These are phyloP conservation scores for Ahaetulla prasina DNA, from an alignment of 2,113 vertebrate genomes.

Conservation along the genomic window DNA sequence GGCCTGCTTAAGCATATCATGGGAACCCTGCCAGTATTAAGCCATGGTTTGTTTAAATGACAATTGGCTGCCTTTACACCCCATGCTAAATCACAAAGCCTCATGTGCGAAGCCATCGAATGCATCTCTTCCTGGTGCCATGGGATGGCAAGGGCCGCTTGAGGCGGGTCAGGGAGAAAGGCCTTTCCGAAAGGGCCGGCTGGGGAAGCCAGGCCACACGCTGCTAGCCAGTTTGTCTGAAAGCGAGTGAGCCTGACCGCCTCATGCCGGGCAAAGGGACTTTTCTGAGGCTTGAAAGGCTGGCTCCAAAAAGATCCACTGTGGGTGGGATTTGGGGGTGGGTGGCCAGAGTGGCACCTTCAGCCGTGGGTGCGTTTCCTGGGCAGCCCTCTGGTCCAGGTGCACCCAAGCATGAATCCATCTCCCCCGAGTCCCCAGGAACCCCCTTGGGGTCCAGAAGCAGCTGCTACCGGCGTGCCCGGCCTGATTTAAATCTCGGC, in stretches of 20 bases:
- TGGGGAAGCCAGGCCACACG: background rate
- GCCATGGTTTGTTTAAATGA: background rate
- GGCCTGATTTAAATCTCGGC: no score
- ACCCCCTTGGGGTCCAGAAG: no score
- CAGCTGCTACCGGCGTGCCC: accelerated
- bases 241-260: background rate
- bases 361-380: no score
- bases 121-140: background rate
- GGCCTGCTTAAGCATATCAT: background rate
- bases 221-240: background rate
- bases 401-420: no score
- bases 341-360: background rate
- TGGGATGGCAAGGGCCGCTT: background rate
- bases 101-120: background rate
- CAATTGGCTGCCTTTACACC: background rate
- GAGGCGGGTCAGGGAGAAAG: background rate
- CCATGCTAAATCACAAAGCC: background rate
- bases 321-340: no score
- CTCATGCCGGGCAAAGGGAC: background rate
- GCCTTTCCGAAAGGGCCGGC: background rate
- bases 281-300: background rate
- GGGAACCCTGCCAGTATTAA: background rate
- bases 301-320: no score
- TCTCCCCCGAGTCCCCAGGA: no score
- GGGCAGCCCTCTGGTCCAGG: no score